A percentile compares a stretch with the other conserved stretches of the same genome.
Conservation (phyloP, 2,797 vertebrate genomes). For the Miichthys miiuy region DNA sequence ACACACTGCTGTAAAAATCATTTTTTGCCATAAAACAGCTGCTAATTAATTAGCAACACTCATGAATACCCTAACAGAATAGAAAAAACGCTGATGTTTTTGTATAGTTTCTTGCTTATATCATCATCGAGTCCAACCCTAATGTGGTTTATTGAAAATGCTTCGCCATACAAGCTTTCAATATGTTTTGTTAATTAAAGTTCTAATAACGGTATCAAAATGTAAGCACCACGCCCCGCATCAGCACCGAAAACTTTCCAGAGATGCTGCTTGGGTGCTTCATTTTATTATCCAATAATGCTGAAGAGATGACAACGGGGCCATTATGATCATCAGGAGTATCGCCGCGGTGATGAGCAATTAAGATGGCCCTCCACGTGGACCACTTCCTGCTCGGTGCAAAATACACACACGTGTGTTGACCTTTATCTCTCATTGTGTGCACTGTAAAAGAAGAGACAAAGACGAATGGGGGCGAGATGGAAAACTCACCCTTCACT, state of each 20-base stretch:
- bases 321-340: constrained; percentile 42
- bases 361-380: constrained; percentile 39
- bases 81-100: background rate
- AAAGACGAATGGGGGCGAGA: constrained; percentile 13
- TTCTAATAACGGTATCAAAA: constrained; percentile 9
- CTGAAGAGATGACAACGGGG: constrained; percentile 40
- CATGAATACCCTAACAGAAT: too few species aligned
- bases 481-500: constrained; percentile 10
- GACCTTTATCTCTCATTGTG: constrained; percentile 45
- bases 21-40: too few species aligned
- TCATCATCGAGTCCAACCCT: background rate
- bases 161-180: background rate
- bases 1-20: background rate
- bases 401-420: constrained; percentile 29
- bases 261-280: constrained; percentile 10
- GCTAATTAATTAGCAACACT: background rate
- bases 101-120: background rate
- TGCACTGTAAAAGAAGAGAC: constrained; percentile 6
- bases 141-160: background rate
- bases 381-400: constrained; percentile 38
- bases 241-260: constrained; percentile 16
- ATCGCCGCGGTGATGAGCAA: constrained; percentile 36
- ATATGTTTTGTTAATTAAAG: background rate
- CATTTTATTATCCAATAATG: constrained; percentile 44
- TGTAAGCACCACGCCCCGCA: background rate